Evolutionary conservation across 2,113 vertebrate species (phyloP).

Genomic region (Carettochelys insculpta): DNA sequence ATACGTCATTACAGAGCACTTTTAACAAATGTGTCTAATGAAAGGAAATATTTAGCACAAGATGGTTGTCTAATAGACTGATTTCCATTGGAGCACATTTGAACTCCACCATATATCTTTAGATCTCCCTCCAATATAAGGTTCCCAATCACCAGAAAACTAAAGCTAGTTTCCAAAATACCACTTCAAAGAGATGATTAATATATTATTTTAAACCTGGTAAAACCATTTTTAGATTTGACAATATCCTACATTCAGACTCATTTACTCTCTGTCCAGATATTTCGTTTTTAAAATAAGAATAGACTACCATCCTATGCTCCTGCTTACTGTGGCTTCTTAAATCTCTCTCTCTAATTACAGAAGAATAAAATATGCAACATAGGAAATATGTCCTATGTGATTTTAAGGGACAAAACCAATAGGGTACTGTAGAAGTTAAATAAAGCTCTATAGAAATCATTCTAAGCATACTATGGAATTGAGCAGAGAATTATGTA

Average conservation of each 20-base stretch:
- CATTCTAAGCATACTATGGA: constrained; percentile 3
- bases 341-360: background rate
- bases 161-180: background rate
- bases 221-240: background rate
- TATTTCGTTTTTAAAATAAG: background rate
- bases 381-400: background rate
- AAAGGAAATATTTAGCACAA: background rate
- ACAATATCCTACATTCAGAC: background rate
- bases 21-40: background rate
- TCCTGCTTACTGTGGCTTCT: background rate
- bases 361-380: background rate
- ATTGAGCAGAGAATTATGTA: background rate
- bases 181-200: background rate
- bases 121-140: background rate
- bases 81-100: background rate
- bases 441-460: constrained; percentile 54
- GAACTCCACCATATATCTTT: background rate
- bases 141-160: background rate
- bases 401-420: constrained; percentile 43
- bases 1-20: background rate
- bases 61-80: background rate
- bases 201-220: background rate
- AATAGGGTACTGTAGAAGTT: constrained; percentile 5
- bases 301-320: background rate
- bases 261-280: background rate